Conservation (phyloP, 2,888 invertebrate genomes). For the Lordiphosa andalusiaca region DNA sequence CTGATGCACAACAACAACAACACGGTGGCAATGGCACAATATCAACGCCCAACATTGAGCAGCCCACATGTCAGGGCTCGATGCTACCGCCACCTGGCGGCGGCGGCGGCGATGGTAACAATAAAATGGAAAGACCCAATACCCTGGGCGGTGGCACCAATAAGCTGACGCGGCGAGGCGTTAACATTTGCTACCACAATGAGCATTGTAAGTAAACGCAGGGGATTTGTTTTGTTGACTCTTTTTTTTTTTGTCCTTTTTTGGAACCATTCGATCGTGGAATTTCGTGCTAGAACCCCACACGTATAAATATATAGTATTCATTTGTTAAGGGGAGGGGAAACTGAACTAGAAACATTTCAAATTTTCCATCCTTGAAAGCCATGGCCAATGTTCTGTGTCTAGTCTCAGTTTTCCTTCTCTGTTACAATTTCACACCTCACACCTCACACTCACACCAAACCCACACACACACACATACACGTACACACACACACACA, state of each 20-base stretch:
- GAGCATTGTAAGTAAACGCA: conserved; percentile 84
- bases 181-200: conserved; percentile 88
- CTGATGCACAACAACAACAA: conserved; percentile 83
- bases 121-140: conserved; percentile 89
- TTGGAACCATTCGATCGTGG: too few relatives aligned
- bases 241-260: too few relatives aligned
- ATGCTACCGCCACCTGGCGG: conserved; percentile 81
- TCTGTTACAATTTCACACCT: conserved; percentile 4
- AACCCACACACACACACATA: conserved; percentile 23
- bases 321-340: too few relatives aligned
- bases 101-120: conserved; percentile 80
- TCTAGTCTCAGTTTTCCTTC: conserved; percentile 20
- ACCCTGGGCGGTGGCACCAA: conserved; percentile 87
- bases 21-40: conserved; percentile 82
- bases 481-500: conserved; percentile 12
- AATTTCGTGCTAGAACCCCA: too few relatives aligned
- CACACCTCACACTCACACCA: conserved; percentile 16
- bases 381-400: too few relatives aligned
- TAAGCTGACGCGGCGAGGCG: conserved; percentile 86
- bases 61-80: conserved; percentile 79
- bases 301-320: too few relatives aligned
- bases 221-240: too few relatives aligned
- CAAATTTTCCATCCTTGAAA: too few relatives aligned
- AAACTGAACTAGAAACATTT: too few relatives aligned
- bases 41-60: conserved; percentile 83